Evolutionary conservation across 2,113 vertebrate genomes (phyloP).

Genomic region (Cebidichthys violaceus): DNA sequence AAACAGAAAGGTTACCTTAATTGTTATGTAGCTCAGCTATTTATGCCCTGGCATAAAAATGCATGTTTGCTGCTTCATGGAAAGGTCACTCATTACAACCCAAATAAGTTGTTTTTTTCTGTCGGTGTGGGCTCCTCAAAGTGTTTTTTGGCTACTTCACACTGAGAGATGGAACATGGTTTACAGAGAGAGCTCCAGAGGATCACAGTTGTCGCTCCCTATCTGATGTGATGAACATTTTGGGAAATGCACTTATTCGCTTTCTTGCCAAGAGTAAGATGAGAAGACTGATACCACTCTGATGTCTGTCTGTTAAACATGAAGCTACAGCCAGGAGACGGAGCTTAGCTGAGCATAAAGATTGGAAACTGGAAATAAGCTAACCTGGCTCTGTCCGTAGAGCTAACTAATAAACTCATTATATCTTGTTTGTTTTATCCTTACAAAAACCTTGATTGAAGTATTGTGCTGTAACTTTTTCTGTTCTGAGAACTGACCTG

Average conservation of each 20-base stretch:
- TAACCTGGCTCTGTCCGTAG: neutral
- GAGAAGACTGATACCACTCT: neutral
- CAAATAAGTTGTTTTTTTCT: constrained; percentile 78
- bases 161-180: constrained; percentile 66
- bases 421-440: neutral
- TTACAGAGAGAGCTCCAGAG: constrained; percentile 64
- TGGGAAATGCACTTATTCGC: neutral
- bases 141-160: constrained; percentile 75
- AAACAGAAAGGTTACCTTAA: constrained; percentile 86
- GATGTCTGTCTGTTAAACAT: neutral
- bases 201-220: constrained; percentile 53
- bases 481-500: neutral
- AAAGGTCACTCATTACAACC: constrained; percentile 87
- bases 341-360: neutral
- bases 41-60: constrained; percentile 84
- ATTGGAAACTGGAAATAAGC: neutral
- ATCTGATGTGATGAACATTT: constrained; percentile 58
- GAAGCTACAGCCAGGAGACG: neutral
- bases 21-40: constrained; percentile 86
- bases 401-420: neutral
- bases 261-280: neutral
- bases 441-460: neutral
- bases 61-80: constrained; percentile 81
- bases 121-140: constrained; percentile 57
- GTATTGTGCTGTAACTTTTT: neutral